Evolutionary conservation across 2,797 vertebrate genomes (phyloP), one percentile per base, ranked within the genome.

Genomic region (Siniperca scherzeri): DNA sequence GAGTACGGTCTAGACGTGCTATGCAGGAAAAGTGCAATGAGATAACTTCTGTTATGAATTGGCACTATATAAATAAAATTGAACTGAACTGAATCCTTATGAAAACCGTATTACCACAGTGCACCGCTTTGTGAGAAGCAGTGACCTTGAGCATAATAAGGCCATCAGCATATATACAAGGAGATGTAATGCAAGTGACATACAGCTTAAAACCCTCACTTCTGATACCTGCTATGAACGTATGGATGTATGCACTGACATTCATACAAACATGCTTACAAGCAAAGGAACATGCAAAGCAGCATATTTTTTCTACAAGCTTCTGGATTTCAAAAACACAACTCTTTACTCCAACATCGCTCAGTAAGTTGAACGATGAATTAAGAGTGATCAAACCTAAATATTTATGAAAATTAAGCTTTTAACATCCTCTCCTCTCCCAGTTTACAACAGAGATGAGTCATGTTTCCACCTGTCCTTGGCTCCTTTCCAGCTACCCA

Each of bases 381-480:
- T 59, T 59, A 66, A 55, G 2, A 53, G 74, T 38, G 25, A 52
- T 30, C 1, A 8, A 44, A 36, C 10, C 56, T 22, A 36, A 65
- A 78, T 44, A 57, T 36, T 55, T 1, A 75, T 44, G 8, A 12
- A 55, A 68, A 33, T 52, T 5, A 50, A 7, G 60, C 27, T 22
- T 46, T 42, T 3, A 33, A 59, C 12, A 60, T 67, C 17, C 50
- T 56, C 65, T 55, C 55, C 17, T 40, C 21, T 62, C 16, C 4
- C 0, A 2, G 22, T 64, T 53, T 5, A 57, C 44, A 50, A 17
- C 3, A 74, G 33, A 53, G 7, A 64, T 70, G 42, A 81, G 36
- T 84, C 38, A 25, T 66, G 67, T 61, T 46, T 75, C 22, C 70
- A 66, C 78, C 56, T 61, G 55, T 82, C 65, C 27, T 62, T 77